Base-by-base conservation (phyloP, 2,888 invertebrate species). In the Apocheima hispidaria region DNA sequence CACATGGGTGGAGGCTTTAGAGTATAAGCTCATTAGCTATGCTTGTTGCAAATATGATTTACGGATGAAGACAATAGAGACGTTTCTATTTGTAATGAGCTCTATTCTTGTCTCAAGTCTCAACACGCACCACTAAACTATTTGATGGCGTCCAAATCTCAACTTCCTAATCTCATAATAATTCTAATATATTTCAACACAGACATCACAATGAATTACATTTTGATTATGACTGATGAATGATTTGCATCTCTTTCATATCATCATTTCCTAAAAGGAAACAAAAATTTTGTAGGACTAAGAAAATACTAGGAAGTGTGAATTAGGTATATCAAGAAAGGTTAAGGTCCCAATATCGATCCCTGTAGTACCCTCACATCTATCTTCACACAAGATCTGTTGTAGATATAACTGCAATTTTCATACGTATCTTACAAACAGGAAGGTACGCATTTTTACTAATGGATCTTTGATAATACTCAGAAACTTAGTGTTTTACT, bases 31-130 rank as follows among this genome's bases (percentile, higher is more conserved):
- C 60, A 50, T 60, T 55, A 60, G 43, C 5, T 26, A 38, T 28
- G 50, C 38, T 50, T 60, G 60, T 49, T 36, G n/a, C 48, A 35
- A 54, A 48, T 50, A 57, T 43, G 43, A 54, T 53, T 53, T 48
- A 60, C 50, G 38, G 41, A 18, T 26, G 43, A 20, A 38, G 18
- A 55, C 60, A 60, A 55, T 55, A 14, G 44, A 33, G 14, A 14
- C 43, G 28, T 60, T 60, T 55, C 44, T 58, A 52, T 21, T 40
- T n/a, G n/a, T n/a, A n/a, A n/a, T n/a, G n/a, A n/a, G n/a, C 18
- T 51, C n/a, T 9, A 28, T 36, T 9, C 26, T 26, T 36, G 18
- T 50, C 16, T 50, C 36, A 33, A n/a, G n/a, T n/a, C n/a, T 30
- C 30, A 10, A 10, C 10, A 33, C 49, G 36, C 21, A 20, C 14